A percentile compares a stretch with the other conserved stretches of the same genome.
These are phyloP conservation scores for Fratercula arctica DNA, from an alignment of 2,797 vertebrate species.

Conservation along the genomic window DNA sequence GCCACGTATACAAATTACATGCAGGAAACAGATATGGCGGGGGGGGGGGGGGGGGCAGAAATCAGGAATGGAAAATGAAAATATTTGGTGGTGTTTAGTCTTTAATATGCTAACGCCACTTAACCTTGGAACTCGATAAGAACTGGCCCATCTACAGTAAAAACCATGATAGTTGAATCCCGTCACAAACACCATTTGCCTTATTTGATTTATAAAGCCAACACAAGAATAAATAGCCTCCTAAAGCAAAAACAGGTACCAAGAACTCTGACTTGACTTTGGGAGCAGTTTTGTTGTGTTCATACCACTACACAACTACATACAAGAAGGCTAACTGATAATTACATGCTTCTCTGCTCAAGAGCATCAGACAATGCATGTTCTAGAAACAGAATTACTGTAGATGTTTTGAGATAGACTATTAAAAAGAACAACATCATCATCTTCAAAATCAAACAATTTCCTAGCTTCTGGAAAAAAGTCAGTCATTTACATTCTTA, in stretches of 20 bases:
- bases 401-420: background rate
- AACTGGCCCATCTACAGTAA: background rate
- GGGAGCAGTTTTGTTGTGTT: background rate
- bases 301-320: background rate
- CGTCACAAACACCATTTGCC: background rate
- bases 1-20: background rate
- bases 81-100: background rate
- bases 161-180: background rate
- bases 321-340: background rate
- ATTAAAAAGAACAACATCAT: background rate
- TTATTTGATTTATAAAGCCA: background rate
- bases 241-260: background rate
- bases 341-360: background rate
- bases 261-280: background rate
- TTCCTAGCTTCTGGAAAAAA: background rate
- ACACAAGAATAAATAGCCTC: background rate
- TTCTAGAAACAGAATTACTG: background rate
- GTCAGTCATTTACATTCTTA: background rate
- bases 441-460: background rate
- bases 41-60: fast-evolving
- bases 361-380: fast-evolving
- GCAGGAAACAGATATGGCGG: background rate
- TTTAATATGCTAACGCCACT: background rate
- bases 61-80: background rate
- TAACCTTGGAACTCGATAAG: background rate